Base-by-base conservation (phyloP, 2,888 invertebrate genomes). In the Scaeva pyrastri region DNA sequence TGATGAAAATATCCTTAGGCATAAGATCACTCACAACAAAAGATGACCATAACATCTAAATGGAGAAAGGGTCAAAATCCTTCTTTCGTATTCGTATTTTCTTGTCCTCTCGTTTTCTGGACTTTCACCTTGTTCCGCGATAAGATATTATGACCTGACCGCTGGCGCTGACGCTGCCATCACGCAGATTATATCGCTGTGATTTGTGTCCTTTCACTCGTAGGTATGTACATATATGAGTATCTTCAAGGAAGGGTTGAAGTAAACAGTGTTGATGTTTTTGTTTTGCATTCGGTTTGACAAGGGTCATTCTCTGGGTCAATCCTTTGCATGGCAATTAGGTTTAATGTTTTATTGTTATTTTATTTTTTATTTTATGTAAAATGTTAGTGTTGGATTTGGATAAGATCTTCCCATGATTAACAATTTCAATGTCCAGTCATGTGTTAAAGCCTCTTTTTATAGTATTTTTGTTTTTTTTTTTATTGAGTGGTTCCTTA, bases 261-360 rank as follows among this genome's bases (percentile, higher is more conserved):
- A 8, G 23, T 45, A 11, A 12, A 60, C 21, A 55, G 62, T 39
- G 64, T 71, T 77, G 66, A 73, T 62, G 55, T 55, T 16, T 31
- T 56, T 83, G 73, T 83, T 79, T 83, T 77, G 82, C n/a, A n/a
- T 68, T 41, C 12, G 60, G 26, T 56, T 83, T 84, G 80, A 84
- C 64, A 80, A 75, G 84, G 84, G 84, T 75, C 84, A 80, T 26
- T 21, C 50, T 19, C n/a, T 31, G 10, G 23, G 64, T 84, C 80
- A 84, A 48, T 48, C 64, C 75, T 84, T 58, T 71, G 11, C 79
- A 79, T 79, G 74, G 70, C 64, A 79, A 74, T 84, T 79, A 74
- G 41, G 62, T 68, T 71, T 56, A 43, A 84, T 74, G 70, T 84
- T 79, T 74, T 79, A 71, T 66, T 43, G 64, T 79, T 74, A 21